These are phyloP conservation scores for Anguilla pacifica DNA, from an alignment of 2,797 vertebrate genomes.

Conservation along the genomic window DNA sequence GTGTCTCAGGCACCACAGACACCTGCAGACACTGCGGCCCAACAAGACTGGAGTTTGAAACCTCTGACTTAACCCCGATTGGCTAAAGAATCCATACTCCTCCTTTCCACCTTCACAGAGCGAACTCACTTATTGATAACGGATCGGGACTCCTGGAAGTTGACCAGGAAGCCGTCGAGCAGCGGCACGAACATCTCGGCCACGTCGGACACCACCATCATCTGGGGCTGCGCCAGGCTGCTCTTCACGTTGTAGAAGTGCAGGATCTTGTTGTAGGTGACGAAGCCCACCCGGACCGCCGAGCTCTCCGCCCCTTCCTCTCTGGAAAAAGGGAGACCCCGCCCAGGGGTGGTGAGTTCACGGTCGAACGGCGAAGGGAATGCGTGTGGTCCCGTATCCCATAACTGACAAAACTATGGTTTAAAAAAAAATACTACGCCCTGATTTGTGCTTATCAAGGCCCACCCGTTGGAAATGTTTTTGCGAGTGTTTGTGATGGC, in stretches of 20 bases:
- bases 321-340: slow-evolving; percentile 57
- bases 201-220: slow-evolving; percentile 97
- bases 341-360: too few relatives aligned
- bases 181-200: slow-evolving; percentile 93
- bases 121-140: slow-evolving; percentile 86
- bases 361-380: neutral
- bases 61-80: too few relatives aligned
- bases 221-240: slow-evolving; percentile 94
- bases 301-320: slow-evolving; percentile 84
- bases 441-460: neutral
- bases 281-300: slow-evolving; percentile 86
- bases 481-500: neutral
- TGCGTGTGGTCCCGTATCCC: neutral
- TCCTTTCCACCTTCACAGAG: neutral
- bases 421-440: neutral
- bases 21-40: too few relatives aligned
- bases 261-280: slow-evolving; percentile 95
- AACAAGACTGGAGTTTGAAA: too few relatives aligned
- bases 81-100: too few relatives aligned
- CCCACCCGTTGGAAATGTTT: neutral
- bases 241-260: slow-evolving; percentile 98
- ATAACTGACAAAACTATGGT: neutral
- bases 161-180: slow-evolving; percentile 94
- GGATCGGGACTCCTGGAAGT: slow-evolving; percentile 85
- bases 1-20: too few relatives aligned